Evolutionary conservation across 2,888 invertebrate genomes (phyloP).

Genomic region (Horisme vitalbata): DNA sequence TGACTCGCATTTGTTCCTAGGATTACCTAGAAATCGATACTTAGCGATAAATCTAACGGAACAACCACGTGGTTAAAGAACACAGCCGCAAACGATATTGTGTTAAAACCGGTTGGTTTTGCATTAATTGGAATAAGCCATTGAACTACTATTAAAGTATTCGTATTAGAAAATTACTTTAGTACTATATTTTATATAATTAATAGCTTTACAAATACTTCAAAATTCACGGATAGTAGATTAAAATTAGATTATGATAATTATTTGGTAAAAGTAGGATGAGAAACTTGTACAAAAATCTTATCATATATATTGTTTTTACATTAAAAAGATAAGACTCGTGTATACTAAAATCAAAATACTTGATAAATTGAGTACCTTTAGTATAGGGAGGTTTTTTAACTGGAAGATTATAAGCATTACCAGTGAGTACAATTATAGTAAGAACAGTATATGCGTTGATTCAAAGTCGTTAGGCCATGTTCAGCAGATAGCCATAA

Average conservation of each 20-base stretch:
- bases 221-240: constrained; percentile 13
- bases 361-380: no score
- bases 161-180: constrained; percentile 13
- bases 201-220: constrained; percentile 13
- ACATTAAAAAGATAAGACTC: no score
- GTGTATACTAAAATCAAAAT: no score
- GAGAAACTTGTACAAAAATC: no score
- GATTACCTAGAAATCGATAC: constrained; percentile 15
- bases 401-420: no score
- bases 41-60: constrained; percentile 18
- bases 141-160: constrained; percentile 13
- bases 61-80: constrained; percentile 19
- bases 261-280: constrained; percentile 1
- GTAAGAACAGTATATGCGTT: no score
- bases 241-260: constrained; percentile 1
- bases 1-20: background rate
- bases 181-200: constrained; percentile 19
- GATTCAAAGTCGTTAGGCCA: constrained; percentile 12
- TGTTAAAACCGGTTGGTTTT: constrained; percentile 20
- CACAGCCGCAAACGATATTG: constrained; percentile 22
- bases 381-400: no score
- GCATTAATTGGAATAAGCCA: constrained; percentile 20
- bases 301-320: no score
- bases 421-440: no score
- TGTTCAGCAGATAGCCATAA: constrained; percentile 16